Evolutionary conservation across 2,797 vertebrate genomes (phyloP), one percentile per base, ranked within the genome.

Genomic region (Botia almorhae): DNA sequence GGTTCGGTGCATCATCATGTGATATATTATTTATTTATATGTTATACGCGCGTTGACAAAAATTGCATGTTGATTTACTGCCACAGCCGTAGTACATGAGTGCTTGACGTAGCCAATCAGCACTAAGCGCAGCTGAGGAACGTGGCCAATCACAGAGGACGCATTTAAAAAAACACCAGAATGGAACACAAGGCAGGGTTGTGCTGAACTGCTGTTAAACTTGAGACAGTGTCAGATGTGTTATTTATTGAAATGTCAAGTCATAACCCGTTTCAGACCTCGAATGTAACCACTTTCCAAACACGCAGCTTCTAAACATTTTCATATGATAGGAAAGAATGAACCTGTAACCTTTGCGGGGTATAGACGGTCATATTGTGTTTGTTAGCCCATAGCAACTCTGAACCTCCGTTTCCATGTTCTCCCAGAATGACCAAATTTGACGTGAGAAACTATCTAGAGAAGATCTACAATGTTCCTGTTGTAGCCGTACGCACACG

Each of bases 401-500:
- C 39, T 55, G 0, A 70, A 64, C 17, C 16, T 10, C 23, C 56
- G 7, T n/a, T 85, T 36, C 33, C 21, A 85, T 53, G 68, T 78
- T 46, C 36, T 84, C 69, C 21, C 61, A 99, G 98, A 90, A 99
- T 99, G 97, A 99, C 97, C 69, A 97, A 96, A 88, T 85, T 88
- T 84, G 98, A 99, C 65, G 88, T 99, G 63, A 95, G 90, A 90
- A 98, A 95, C 89, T 99, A 99, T 87, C 92, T 99, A 67, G 93
- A 98, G 90, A 94, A 91, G 82, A 97, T 99, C 81, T 99, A 99
- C 87, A 93, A 86, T 0, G 93, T 97, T 26, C 96, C 97, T 0
- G 96, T 99, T 39, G 94, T 94, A 69, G 90, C 89, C 0, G 90
- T 99, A 51, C 96, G 98, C 46, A 98, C 97, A 0, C 94, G 98